These are phyloP conservation scores for Pocillopora grandis DNA, from an alignment of 92 coral and sea anemone species.

Conservation along the genomic window DNA sequence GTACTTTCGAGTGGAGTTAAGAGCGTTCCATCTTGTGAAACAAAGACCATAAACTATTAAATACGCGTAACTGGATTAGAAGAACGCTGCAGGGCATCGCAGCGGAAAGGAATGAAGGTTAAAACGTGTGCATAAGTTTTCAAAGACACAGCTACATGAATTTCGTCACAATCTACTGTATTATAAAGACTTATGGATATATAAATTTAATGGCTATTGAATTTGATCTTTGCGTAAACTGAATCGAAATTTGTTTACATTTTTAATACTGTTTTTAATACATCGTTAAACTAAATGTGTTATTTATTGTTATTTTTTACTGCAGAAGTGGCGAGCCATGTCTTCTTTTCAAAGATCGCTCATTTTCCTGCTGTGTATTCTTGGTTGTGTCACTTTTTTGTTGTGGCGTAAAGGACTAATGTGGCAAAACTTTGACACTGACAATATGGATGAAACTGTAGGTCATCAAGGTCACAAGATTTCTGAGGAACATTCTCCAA, in stretches of 20 bases:
- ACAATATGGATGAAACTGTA: slow-evolving; percentile 17
- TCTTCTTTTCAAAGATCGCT: slow-evolving; percentile 87
- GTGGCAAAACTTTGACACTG: slow-evolving; percentile 28
- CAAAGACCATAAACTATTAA: slow-evolving; percentile 5
- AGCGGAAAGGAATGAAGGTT: too few relatives aligned
- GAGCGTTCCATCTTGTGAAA: neutral
- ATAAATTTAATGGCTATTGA: too few relatives aligned
- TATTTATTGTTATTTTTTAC: slow-evolving; percentile 11
- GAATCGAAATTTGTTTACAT: too few relatives aligned
- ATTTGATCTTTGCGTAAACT: too few relatives aligned
- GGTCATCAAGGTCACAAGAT: slow-evolving; percentile 70
- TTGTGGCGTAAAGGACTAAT: slow-evolving; percentile 54
- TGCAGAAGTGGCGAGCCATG: slow-evolving; percentile 93
- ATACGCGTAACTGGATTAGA: neutral
- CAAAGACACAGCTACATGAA: neutral
- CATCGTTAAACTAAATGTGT: neutral
- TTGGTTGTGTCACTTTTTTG: slow-evolving; percentile 54
- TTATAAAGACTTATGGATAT: too few relatives aligned
- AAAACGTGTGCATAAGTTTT: too few relatives aligned
- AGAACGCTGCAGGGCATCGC: too few relatives aligned
- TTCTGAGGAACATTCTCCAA: slow-evolving; percentile 46
- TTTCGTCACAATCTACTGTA: neutral
- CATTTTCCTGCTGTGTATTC: slow-evolving; percentile 48
- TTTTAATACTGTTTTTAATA: too few relatives aligned
- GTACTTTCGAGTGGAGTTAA: neutral